These are phyloP conservation scores for Achlya flavicornis DNA, from an alignment of 2,888 invertebrate species.

Conservation along the genomic window DNA sequence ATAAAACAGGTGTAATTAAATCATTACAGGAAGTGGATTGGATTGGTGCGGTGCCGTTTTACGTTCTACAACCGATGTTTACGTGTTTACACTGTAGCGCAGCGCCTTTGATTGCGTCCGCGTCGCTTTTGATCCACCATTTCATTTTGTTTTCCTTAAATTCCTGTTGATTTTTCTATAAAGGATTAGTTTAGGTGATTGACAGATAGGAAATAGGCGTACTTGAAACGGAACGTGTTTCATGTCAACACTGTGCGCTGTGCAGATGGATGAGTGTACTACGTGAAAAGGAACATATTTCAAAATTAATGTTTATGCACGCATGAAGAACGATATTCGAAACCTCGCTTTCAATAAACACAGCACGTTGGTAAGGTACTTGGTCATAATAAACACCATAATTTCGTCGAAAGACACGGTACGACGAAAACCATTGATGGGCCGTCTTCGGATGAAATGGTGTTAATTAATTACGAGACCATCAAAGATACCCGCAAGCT, in stretches of 20 bases:
- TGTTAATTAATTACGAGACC: no score
- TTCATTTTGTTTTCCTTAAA: constrained; percentile 20
- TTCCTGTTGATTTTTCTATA: constrained; percentile 14
- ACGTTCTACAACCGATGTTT: constrained; percentile 21
- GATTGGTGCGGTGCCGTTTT: constrained; percentile 9
- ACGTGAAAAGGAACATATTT: neutral
- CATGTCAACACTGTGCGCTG: neutral
- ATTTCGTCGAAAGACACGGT: no score
- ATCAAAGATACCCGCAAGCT: no score
- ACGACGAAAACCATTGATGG: no score
- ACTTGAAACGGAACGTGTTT: constrained; percentile 6
- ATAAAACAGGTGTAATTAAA: constrained; percentile 23
- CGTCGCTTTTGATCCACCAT: constrained; percentile 26
- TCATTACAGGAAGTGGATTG: constrained; percentile 27
- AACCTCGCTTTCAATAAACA: no score
- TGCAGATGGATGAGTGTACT: neutral
- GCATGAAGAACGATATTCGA: no score
- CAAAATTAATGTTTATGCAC: no score
- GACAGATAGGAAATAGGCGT: constrained; percentile 7
- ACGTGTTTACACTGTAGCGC: constrained; percentile 14
- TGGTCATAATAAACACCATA: no score
- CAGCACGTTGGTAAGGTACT: no score
- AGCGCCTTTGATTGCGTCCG: constrained; percentile 25
- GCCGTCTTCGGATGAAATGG: no score
- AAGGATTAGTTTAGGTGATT: constrained; percentile 10